Conservation (phyloP, 64 coral and sea anemone species). For the Stichodactyla mertensii region DNA sequence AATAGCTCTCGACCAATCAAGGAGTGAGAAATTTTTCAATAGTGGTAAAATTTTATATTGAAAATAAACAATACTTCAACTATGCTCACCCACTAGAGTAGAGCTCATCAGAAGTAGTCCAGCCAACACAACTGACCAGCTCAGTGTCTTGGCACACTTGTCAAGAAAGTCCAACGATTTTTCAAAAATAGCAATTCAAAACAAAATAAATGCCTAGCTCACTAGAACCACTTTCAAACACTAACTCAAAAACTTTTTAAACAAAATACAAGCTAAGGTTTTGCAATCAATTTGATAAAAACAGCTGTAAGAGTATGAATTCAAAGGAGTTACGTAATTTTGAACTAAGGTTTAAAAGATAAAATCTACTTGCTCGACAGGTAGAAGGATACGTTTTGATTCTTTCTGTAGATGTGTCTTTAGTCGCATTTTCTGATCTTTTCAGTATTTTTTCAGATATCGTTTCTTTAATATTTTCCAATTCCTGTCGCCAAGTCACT, state of each 20-base stretch:
- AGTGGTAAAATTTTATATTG: no score
- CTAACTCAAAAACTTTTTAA: neutral
- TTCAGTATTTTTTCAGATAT: neutral
- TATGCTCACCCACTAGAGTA: constrained; percentile 88
- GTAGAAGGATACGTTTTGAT: constrained; percentile 94
- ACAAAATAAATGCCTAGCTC: neutral
- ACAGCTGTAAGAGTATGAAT: neutral
- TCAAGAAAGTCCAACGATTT: constrained; percentile 3
- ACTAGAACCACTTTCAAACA: neutral
- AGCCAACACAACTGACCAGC: constrained; percentile 98
- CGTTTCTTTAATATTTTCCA: neutral
- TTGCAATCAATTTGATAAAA: neutral
- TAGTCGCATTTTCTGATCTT: constrained; percentile 58
- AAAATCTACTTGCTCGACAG: neutral
- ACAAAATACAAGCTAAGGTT: neutral
- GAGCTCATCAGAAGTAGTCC: constrained; percentile 96
- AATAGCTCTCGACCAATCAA: no score
- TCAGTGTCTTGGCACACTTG: constrained; percentile 76
- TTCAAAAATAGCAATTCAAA: neutral
- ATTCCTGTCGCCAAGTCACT: neutral
- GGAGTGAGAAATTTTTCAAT: no score
- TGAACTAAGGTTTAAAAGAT: neutral
- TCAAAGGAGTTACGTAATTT: neutral
- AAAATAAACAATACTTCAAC: no score
- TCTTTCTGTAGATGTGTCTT: constrained; percentile 87